Conservation (phyloP, 1,140 invertebrate genomes). For the Oscheius sp. region DNA sequence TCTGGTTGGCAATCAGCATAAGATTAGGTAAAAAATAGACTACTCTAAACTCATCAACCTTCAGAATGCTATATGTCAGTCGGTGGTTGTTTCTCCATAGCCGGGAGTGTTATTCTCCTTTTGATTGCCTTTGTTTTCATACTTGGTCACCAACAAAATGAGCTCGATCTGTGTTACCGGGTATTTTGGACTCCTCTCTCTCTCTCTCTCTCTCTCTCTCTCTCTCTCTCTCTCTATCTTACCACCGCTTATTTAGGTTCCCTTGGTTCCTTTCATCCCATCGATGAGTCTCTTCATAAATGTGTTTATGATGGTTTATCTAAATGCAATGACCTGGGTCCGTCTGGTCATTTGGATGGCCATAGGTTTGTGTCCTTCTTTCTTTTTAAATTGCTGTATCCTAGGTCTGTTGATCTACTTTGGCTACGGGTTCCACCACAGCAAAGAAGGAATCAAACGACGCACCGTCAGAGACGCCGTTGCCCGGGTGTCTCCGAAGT, state of each 20-base stretch:
- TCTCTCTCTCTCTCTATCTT: constrained; percentile 1
- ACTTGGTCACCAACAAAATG: constrained; percentile 63
- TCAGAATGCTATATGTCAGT: not conserved
- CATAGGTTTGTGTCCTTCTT: constrained; percentile 59
- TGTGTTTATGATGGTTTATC: constrained; percentile 80
- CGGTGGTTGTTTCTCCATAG: not conserved
- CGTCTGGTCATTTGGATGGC: constrained; percentile 82
- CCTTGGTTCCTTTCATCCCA: constrained; percentile 79
- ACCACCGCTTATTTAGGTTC: constrained; percentile 68
- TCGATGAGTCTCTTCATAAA: constrained; percentile 80
- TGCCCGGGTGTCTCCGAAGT: too few relatives aligned
- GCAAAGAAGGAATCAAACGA: constrained; percentile 65
- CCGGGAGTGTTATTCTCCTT: constrained; percentile 42
- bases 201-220: too few relatives aligned
- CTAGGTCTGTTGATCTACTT: constrained; percentile 65
- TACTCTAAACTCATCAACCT: not conserved
- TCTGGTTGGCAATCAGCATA: constrained; percentile 16
- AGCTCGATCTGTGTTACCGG: constrained; percentile 32
- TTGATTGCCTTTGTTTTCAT: constrained; percentile 71
- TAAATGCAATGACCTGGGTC: constrained; percentile 79
- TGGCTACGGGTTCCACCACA: constrained; percentile 85
- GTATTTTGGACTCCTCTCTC: too few relatives aligned
- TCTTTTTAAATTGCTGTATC: not conserved
- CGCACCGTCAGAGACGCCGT: not conserved
- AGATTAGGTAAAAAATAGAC: not conserved